A percentile compares a stretch with the other conserved stretches of the same genome.
These are phyloP conservation scores for Cynocephalus volans DNA, from an alignment of 2,113 vertebrate species.

Conservation along the genomic window DNA sequence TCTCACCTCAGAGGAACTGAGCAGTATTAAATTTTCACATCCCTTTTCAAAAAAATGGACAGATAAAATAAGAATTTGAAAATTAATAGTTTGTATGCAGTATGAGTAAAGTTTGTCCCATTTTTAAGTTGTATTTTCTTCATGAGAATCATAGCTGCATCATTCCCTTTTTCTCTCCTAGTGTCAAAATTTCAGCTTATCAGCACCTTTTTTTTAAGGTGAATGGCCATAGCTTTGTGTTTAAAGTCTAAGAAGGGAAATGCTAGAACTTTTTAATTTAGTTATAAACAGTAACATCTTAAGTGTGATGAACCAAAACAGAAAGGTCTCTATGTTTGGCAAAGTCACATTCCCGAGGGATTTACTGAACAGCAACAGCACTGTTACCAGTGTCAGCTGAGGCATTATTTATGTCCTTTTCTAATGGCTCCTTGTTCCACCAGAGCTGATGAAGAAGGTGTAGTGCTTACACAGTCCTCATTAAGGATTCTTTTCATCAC, in stretches of 20 bases:
- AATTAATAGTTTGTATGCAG: slow-evolving; percentile 30
- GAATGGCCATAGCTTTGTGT: background rate
- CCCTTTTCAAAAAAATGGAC: slow-evolving; percentile 52
- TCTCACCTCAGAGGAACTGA: background rate
- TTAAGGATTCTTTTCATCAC: slow-evolving; percentile 69
- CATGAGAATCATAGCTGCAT: slow-evolving; percentile 20
- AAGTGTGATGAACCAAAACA: slow-evolving; percentile 73
- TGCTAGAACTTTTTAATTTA: slow-evolving; percentile 50
- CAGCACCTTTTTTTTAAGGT: too few species aligned
- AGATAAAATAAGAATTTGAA: slow-evolving; percentile 45
- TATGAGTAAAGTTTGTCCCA: slow-evolving; percentile 2
- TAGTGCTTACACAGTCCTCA: slow-evolving; percentile 19
- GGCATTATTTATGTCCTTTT: slow-evolving; percentile 66
- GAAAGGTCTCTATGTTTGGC: slow-evolving; percentile 72
- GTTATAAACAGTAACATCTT: slow-evolving; percentile 70
- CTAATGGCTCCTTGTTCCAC: slow-evolving; percentile 67
- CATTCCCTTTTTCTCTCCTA: background rate
- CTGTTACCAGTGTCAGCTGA: slow-evolving; percentile 75
- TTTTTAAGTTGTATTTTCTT: slow-evolving; percentile 65
- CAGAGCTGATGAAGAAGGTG: slow-evolving; percentile 64
- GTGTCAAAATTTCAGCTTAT: slow-evolving; percentile 39
- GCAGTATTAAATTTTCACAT: slow-evolving; percentile 58
- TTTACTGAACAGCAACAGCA: slow-evolving; percentile 71
- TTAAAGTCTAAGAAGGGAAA: slow-evolving; percentile 62
- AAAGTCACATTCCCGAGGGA: slow-evolving; percentile 54